Evolutionary conservation across 1,140 invertebrate species (phyloP).

Genomic region (Heliconius hewitsoni): DNA sequence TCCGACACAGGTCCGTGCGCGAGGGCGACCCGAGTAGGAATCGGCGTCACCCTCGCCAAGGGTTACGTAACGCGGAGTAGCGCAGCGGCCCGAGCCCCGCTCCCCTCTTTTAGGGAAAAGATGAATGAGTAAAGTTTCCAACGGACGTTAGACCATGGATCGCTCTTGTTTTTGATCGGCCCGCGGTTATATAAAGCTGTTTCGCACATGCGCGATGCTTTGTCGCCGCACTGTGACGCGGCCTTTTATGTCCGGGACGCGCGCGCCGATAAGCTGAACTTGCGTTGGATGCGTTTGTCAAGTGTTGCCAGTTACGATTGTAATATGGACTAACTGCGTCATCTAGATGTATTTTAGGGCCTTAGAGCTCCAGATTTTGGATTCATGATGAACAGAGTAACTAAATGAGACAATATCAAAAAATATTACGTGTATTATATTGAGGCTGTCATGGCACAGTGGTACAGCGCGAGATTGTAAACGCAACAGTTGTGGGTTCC

Average conservation of each 20-base stretch:
- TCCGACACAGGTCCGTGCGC: conserved; percentile 54
- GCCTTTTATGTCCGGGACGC: conserved; percentile 34
- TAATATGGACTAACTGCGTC: too few relatives aligned
- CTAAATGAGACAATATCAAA: too few relatives aligned
- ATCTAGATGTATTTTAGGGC: too few relatives aligned
- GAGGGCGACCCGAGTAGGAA: conserved; percentile 60
- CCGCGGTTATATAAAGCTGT: conserved; percentile 68
- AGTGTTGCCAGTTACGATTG: not conserved
- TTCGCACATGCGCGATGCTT: conserved; percentile 54
- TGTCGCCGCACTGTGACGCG: conserved; percentile 40
- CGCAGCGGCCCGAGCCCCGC: conserved; percentile 64
- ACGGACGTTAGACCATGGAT: conserved; percentile 73
- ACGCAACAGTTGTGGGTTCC: too few relatives aligned
- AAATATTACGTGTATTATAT: too few relatives aligned
- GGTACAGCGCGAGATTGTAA: too few relatives aligned
- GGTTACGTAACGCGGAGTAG: conserved; percentile 70
- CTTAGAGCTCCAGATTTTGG: too few relatives aligned
- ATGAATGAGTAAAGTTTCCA: conserved; percentile 79
- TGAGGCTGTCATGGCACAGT: too few relatives aligned
- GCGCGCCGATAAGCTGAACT: conserved; percentile 40
- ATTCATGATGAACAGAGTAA: too few relatives aligned
- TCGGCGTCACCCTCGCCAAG: conserved; percentile 61
- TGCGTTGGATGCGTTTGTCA: not conserved
- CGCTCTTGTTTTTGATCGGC: conserved; percentile 61
- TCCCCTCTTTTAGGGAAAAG: conserved; percentile 76